A percentile compares a stretch with the other conserved stretches of the same genome.
These are phyloP conservation scores for Sabatieria punctata DNA, from an alignment of 2,888 invertebrate species.

Conservation along the genomic window DNA sequence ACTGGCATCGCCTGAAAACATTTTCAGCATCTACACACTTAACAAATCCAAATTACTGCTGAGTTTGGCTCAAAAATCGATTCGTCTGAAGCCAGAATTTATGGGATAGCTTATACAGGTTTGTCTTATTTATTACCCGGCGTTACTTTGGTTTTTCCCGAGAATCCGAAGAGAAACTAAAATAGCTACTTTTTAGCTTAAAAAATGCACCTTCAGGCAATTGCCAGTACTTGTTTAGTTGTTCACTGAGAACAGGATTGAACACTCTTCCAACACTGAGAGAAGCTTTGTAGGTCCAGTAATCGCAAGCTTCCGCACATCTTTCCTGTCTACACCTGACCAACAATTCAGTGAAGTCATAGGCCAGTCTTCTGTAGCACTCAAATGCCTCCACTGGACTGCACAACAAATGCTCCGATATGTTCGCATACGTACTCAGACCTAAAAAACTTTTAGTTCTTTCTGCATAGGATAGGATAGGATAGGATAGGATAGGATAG, in stretches of 20 bases:
- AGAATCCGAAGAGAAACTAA: not conserved
- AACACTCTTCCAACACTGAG: conserved; percentile 1
- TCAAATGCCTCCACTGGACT: not conserved
- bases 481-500: no score
- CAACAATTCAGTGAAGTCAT: not conserved
- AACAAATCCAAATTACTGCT: no score
- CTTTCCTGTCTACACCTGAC: not conserved
- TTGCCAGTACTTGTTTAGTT: not conserved
- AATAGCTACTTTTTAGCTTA: not conserved
- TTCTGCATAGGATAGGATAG: not conserved
- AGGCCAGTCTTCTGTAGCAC: conserved; percentile 1
- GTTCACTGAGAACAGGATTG: not conserved
- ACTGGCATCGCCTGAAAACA: not conserved
- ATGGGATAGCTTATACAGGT: no score
- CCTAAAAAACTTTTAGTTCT: not conserved
- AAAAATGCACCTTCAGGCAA: no score
- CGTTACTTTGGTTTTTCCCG: not conserved
- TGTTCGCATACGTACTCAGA: not conserved
- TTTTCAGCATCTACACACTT: no score
- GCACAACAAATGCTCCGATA: not conserved
- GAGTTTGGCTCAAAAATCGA: no score
- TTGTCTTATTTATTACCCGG: no score
- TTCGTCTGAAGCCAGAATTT: no score
- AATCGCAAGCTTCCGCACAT: conserved; percentile 5
- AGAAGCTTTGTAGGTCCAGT: conserved; percentile 3